Percentiles rank a stretch among this genome's conserved stretches.
phyloP scores from a whole-genome alignment of 2,888 invertebrate genomes.

The Agrochola lychnidis region DNA sequence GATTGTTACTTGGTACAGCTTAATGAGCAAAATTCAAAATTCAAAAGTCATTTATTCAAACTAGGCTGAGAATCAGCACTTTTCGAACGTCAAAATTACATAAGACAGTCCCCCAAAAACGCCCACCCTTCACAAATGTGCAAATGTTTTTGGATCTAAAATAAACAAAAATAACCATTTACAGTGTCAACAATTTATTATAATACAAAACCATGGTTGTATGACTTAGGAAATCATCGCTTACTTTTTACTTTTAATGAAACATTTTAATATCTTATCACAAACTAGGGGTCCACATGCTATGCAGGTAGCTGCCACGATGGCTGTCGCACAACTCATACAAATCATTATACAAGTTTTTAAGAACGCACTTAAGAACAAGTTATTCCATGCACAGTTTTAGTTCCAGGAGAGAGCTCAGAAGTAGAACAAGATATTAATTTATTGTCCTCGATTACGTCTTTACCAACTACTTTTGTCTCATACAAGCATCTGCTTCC shows the following conservation, averaged over 20 bases:
- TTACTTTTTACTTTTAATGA: conserved; percentile 68
- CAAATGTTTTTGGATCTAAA: neutral
- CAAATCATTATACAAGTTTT: conserved; percentile 72
- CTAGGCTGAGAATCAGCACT: no score
- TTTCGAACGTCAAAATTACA: no score
- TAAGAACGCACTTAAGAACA: conserved; percentile 21
- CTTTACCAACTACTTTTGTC: conserved; percentile 4
- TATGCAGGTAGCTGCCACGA: conserved; percentile 70
- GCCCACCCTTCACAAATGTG: no score
- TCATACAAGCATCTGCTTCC: conserved; percentile 32
- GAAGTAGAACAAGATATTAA: neutral
- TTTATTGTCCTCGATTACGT: neutral
- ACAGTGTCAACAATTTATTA: conserved; percentile 59
- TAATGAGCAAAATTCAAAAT: no score
- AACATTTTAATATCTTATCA: conserved; percentile 72
- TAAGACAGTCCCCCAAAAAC: no score
- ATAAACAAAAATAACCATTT: conserved; percentile 25
- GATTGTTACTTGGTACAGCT: neutral
- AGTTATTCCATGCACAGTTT: conserved; percentile 36
- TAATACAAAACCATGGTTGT: conserved; percentile 33
- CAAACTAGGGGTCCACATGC: conserved; percentile 74
- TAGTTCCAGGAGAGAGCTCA: conserved; percentile 7
- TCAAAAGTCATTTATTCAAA: no score
- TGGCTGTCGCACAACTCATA: conserved; percentile 73
- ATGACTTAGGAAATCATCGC: conserved; percentile 46